Percentiles rank a stretch among this genome's conserved stretches.
Evolutionary conservation across 2,113 vertebrate genomes (phyloP).

Genomic region (Leucoraja erinaceus): DNA sequence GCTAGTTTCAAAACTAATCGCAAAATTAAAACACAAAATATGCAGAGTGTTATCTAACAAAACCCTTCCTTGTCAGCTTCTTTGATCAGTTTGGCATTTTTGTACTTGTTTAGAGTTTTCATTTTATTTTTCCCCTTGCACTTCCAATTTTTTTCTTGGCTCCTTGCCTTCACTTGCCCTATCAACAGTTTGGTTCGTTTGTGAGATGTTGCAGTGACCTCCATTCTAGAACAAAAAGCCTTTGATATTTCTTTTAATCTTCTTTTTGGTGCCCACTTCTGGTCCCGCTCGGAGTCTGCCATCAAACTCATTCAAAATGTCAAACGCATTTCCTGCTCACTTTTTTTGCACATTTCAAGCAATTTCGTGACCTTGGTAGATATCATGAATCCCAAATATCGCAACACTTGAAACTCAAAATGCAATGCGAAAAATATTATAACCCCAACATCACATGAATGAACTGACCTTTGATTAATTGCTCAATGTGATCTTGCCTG

Average conservation of each 20-base stretch:
- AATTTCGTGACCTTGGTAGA: neutral
- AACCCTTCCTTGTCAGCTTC: neutral
- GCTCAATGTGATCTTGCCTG: neutral
- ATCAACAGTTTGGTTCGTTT: neutral
- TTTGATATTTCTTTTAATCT: constrained; percentile 12
- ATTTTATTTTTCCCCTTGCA: constrained; percentile 18
- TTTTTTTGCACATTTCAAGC: neutral
- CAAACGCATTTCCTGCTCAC: neutral
- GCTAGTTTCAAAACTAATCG: neutral
- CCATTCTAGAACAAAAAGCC: neutral
- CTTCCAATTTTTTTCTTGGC: constrained; percentile 25
- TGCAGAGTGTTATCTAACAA: constrained; percentile 23
- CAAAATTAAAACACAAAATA: constrained; percentile 24
- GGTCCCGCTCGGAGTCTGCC: neutral
- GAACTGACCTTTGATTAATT: neutral
- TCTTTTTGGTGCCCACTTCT: neutral
- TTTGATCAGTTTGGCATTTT: constrained; percentile 1
- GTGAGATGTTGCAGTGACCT: neutral
- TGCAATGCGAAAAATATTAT: neutral
- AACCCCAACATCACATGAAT: neutral
- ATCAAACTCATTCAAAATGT: neutral
- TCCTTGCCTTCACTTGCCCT: neutral
- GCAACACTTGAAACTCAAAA: neutral
- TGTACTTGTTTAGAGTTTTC: neutral
- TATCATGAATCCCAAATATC: neutral